These are phyloP conservation scores for Drosophila prosaltans DNA, from an alignment of 1,140 invertebrate genomes.

Conservation along the genomic window DNA sequence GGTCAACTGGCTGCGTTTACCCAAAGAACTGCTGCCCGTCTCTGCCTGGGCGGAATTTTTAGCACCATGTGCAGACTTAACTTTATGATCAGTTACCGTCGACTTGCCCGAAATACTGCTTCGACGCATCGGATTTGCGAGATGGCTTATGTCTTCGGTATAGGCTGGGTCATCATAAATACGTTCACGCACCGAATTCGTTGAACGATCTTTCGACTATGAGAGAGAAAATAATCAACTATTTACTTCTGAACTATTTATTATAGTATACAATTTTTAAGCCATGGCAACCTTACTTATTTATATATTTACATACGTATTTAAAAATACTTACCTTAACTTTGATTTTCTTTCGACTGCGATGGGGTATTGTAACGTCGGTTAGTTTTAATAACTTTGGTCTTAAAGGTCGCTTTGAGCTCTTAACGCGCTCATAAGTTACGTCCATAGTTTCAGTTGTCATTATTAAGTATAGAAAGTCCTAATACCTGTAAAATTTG, in stretches of 20 bases:
- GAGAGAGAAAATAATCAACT: no score
- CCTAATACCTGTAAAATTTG: background rate
- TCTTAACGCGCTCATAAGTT: slow-evolving; percentile 68
- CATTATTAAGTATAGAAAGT: slow-evolving; percentile 37
- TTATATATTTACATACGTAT: no score
- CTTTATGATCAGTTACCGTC: slow-evolving; percentile 35
- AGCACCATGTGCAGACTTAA: background rate
- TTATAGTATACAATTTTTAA: no score
- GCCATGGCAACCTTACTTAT: no score
- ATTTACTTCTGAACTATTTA: no score
- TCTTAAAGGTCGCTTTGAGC: slow-evolving; percentile 63
- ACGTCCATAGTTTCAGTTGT: slow-evolving; percentile 78
- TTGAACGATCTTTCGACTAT: slow-evolving; percentile 72
- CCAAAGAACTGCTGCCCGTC: slow-evolving; percentile 56
- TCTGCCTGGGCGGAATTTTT: slow-evolving; percentile 2
- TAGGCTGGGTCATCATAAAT: slow-evolving; percentile 82
- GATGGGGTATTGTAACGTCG: slow-evolving; percentile 75
- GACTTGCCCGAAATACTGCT: slow-evolving; percentile 74
- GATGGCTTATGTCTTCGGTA: slow-evolving; percentile 81
- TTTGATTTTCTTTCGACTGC: slow-evolving; percentile 80
- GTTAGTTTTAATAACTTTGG: slow-evolving; percentile 78
- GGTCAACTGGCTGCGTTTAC: slow-evolving; percentile 68
- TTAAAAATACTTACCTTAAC: slow-evolving; percentile 60
- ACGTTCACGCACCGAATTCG: slow-evolving; percentile 69
- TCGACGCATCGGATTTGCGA: slow-evolving; percentile 78